Evolutionary conservation across 2,888 invertebrate genomes (phyloP).

Genomic region (Macaria notata): DNA sequence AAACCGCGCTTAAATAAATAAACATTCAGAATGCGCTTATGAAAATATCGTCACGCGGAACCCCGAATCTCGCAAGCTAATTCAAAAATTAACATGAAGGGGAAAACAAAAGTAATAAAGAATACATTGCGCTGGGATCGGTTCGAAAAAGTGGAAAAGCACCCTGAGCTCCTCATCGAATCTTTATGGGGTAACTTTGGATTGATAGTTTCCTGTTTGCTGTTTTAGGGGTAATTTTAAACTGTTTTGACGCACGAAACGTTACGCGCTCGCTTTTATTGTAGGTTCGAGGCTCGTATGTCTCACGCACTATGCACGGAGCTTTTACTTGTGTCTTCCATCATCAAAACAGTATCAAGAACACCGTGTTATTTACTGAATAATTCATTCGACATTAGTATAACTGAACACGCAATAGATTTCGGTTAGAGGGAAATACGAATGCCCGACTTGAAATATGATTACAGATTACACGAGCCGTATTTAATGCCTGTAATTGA

Average conservation of each 20-base stretch:
- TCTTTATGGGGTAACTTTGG: conserved; percentile 73
- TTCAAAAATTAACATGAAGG: conserved; percentile 55
- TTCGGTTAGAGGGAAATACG: conserved; percentile 48
- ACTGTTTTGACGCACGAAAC: conserved; percentile 71
- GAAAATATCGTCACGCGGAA: conserved; percentile 43
- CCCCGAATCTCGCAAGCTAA: conserved; percentile 45
- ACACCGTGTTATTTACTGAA: conserved; percentile 69
- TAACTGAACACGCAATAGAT: conserved; percentile 68
- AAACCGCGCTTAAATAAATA: conserved; percentile 61
- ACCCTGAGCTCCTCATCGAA: conserved; percentile 62
- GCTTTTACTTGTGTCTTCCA: conserved; percentile 56
- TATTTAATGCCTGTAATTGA: conserved; percentile 40
- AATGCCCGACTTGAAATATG: conserved; percentile 51
- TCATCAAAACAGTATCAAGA: conserved; percentile 63
- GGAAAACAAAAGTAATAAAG: conserved; percentile 56
- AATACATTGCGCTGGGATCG: conserved; percentile 52
- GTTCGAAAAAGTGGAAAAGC: conserved; percentile 55
- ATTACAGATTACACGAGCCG: conserved; percentile 48
- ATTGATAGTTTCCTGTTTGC: conserved; percentile 74
- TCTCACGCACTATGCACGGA: conserved; percentile 71
- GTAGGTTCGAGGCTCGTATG: conserved; percentile 52
- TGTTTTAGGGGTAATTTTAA: conserved; percentile 67
- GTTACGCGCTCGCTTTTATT: conserved; percentile 58
- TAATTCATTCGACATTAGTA: conserved; percentile 70
- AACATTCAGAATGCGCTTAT: conserved; percentile 51